Evolutionary conservation across 2,888 invertebrate genomes (phyloP).

Genomic region (Lutraria lutraria): DNA sequence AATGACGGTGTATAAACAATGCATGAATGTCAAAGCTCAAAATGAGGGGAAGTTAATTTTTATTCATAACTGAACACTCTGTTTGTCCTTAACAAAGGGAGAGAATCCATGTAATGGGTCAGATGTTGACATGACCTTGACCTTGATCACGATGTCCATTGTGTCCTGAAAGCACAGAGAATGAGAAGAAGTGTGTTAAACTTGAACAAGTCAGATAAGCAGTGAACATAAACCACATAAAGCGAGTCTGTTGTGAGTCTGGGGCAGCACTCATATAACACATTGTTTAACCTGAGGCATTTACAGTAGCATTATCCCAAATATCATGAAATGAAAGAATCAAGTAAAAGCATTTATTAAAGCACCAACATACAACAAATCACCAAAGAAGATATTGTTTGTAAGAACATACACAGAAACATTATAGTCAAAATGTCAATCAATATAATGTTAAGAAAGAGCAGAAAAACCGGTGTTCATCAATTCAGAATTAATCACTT

Average conservation of each 20-base stretch:
- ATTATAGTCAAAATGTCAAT: no score
- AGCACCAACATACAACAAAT: no score
- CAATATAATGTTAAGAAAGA: no score
- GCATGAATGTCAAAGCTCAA: constrained; percentile 7
- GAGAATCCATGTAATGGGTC: constrained; percentile 65
- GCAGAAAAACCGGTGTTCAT: no score
- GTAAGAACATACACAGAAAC: no score
- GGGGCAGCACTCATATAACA: no score
- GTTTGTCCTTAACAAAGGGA: constrained; percentile 43
- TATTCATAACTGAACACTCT: constrained; percentile 35
- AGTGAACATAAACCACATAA: neutral
- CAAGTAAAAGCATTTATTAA: no score
- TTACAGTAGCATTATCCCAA: no score
- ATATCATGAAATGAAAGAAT: no score
- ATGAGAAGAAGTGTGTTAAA: neutral
- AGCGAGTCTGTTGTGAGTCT: neutral
- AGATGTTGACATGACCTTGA: constrained; percentile 53
- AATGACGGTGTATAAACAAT: constrained; percentile 21
- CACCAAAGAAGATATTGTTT: no score
- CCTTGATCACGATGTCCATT: constrained; percentile 50
- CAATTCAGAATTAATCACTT: no score
- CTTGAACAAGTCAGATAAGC: constrained; percentile 2
- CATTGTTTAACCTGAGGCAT: no score
- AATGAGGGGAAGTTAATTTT: constrained; percentile 28
- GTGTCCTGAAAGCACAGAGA: constrained; percentile 55